Conservation (phyloP, 2,797 vertebrate genomes). For the Pampus argenteus region DNA sequence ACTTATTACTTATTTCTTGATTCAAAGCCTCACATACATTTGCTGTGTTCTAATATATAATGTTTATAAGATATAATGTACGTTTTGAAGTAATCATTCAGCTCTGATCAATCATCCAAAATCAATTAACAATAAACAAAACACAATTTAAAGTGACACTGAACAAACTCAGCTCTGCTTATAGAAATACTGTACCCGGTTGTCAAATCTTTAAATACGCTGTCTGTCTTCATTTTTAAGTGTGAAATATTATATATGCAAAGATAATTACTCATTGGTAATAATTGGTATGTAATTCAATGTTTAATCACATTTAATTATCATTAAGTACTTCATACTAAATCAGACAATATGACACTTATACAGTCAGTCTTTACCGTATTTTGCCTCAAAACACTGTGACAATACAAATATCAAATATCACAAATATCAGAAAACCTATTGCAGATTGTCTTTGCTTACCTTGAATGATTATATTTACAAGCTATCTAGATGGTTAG, state of each 20-base stretch:
- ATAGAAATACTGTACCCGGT: neutral
- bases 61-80: too few relatives aligned
- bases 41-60: too few relatives aligned
- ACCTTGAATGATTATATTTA: neutral
- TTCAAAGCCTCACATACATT: too few relatives aligned
- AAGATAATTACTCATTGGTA: neutral
- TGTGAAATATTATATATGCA: neutral
- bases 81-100: too few relatives aligned
- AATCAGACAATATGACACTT: conserved; percentile 2
- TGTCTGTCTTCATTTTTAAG: neutral
- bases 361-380: neutral
- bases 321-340: neutral
- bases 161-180: neutral
- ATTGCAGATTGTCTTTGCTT: conserved; percentile 7
- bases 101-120: too few relatives aligned
- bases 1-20: too few relatives aligned
- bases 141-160: too few relatives aligned
- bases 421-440: neutral
- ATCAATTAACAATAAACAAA: too few relatives aligned
- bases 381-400: neutral
- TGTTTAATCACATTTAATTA: conserved; percentile 6
- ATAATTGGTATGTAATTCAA: neutral
- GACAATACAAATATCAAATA: neutral
- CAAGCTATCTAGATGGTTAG: neutral
- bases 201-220: neutral